A percentile compares a stretch with the other conserved stretches of the same genome.
phyloP scores from a whole-genome alignment of 1,140 invertebrate species.

The Colletes gigas region DNA sequence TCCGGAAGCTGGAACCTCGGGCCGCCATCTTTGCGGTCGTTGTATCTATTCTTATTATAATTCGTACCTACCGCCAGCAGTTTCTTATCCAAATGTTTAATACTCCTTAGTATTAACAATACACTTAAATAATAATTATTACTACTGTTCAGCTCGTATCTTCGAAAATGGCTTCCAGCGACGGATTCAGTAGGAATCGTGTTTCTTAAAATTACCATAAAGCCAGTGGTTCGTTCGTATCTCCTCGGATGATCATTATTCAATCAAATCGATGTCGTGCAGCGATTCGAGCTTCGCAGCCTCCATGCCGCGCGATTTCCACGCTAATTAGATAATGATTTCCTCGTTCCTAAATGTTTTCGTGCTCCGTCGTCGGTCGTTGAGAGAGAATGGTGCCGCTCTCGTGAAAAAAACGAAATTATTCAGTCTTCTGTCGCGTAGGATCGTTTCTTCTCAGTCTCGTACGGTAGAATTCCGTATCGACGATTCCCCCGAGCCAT shows the following conservation, averaged over 20 bases:
- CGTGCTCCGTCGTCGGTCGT: not conserved
- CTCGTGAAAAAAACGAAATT: not conserved
- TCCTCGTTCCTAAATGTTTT: constrained; percentile 47
- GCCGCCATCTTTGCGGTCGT: too few species aligned
- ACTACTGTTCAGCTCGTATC: too few species aligned
- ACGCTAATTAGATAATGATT: constrained; percentile 55
- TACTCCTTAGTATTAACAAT: too few species aligned
- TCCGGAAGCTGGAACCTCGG: not conserved
- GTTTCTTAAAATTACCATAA: not conserved
- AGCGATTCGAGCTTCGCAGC: not conserved
- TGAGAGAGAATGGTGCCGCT: not conserved
- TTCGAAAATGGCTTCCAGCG: not conserved
- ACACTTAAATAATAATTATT: too few species aligned
- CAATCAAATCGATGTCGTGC: constrained; percentile 31
- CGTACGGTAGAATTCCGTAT: too few species aligned
- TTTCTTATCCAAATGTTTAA: too few species aligned
- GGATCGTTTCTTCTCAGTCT: not conserved
- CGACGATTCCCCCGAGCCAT: too few species aligned
- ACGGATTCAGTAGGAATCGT: not conserved
- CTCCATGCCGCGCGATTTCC: constrained; percentile 1
- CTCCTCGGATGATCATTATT: constrained; percentile 36
- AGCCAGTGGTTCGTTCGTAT: too few species aligned
- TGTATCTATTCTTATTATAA: too few species aligned
- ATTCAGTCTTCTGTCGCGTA: too few species aligned
- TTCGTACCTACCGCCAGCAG: too few species aligned